These are phyloP conservation scores for Drosophila repletoides DNA, from an alignment of 1,140 invertebrate genomes.

Conservation along the genomic window DNA sequence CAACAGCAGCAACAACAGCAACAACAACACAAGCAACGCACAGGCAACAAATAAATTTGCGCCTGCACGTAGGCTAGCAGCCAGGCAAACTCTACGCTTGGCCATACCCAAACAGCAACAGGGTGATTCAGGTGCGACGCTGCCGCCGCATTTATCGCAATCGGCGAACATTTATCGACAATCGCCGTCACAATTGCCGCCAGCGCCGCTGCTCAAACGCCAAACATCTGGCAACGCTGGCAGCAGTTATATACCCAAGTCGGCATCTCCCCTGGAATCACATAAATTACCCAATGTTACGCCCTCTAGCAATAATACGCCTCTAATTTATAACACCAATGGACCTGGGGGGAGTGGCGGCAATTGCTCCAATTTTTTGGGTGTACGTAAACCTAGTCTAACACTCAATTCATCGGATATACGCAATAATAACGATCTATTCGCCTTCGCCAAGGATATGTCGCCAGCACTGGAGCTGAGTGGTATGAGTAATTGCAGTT, in stretches of 20 bases:
- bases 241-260: conserved; percentile 61
- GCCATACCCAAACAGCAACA: conserved; percentile 80
- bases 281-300: conserved; percentile 76
- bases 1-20: conserved; percentile 8
- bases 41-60: conserved; percentile 63
- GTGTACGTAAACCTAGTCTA: conserved; percentile 69
- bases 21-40: conserved; percentile 1
- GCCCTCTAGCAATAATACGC: conserved; percentile 23
- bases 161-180: conserved; percentile 53
- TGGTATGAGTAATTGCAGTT: conserved; percentile 36
- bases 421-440: conserved; percentile 74
- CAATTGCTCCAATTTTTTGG: conserved; percentile 52
- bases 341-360: conserved; percentile 25
- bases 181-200: conserved; percentile 75
- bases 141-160: neutral
- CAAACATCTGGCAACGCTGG: neutral
- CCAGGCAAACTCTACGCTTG: conserved; percentile 70
- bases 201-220: conserved; percentile 68
- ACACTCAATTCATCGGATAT: conserved; percentile 76
- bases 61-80: conserved; percentile 81
- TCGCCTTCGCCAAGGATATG: conserved; percentile 76
- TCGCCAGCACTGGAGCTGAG: conserved; percentile 64
- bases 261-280: conserved; percentile 71
- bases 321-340: conserved; percentile 30
- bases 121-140: conserved; percentile 52